Evolutionary conservation across 2,888 invertebrate genomes (phyloP).

Genomic region (Drosophila meridiana): DNA sequence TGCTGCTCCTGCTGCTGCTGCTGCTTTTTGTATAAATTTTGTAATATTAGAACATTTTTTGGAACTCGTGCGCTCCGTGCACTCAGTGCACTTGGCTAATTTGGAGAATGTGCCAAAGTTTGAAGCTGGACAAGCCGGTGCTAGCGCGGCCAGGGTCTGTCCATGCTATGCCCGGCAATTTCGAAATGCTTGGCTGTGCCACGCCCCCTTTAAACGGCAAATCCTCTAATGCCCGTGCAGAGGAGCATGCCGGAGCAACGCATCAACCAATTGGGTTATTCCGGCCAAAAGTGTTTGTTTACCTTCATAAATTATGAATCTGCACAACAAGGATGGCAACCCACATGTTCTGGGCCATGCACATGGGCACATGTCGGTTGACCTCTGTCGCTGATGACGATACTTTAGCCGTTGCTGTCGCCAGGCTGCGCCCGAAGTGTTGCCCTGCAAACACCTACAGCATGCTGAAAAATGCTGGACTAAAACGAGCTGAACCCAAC

Average conservation of each 20-base stretch:
- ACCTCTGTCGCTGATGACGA: conserved; percentile 45
- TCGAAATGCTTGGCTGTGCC: conserved; percentile 31
- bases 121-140: conserved; percentile 24
- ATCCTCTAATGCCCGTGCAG: conserved; percentile 56
- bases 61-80: conserved; percentile 18
- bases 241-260: conserved; percentile 20
- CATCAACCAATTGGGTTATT: conserved; percentile 24
- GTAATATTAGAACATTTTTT: conserved; percentile 41
- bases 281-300: conserved; percentile 72
- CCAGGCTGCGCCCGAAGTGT: conserved; percentile 48
- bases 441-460: conserved; percentile 26
- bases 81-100: conserved; percentile 54
- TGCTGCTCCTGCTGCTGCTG: conserved; percentile 9
- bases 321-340: conserved; percentile 23
- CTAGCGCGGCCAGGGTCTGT: not conserved
- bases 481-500: conserved; percentile 25
- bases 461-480: conserved; percentile 20
- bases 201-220: conserved; percentile 31
- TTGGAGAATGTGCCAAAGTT: conserved; percentile 58
- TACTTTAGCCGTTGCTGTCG: conserved; percentile 42
- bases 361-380: conserved; percentile 55
- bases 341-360: conserved; percentile 50
- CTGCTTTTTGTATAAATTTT: conserved; percentile 51
- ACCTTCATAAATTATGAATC: conserved; percentile 81
- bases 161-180: conserved; percentile 28